phyloP scores from a whole-genome alignment of 1,140 invertebrate species.

The Drosophila tristis region DNA sequence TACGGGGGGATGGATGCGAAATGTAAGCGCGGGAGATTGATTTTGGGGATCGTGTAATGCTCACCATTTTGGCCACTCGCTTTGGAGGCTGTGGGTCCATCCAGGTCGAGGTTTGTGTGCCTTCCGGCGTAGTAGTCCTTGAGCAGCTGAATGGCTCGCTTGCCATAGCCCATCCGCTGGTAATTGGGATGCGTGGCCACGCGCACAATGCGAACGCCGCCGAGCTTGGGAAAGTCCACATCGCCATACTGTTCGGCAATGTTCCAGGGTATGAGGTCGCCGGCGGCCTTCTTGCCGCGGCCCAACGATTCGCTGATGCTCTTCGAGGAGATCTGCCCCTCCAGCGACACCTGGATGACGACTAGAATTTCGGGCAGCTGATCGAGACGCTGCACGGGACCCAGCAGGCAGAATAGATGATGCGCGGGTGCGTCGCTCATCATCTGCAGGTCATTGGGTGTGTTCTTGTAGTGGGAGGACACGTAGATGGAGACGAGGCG shows the following conservation, averaged over 20 bases:
- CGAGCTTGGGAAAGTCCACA: slow-evolving; percentile 94
- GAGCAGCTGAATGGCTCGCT: slow-evolving; percentile 92
- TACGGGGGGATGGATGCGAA: too few relatives aligned
- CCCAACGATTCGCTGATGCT: slow-evolving; percentile 91
- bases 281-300: slow-evolving; percentile 94
- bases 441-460: slow-evolving; percentile 99
- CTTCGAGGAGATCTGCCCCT: slow-evolving; percentile 95
- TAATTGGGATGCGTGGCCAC: slow-evolving; percentile 99
- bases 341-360: slow-evolving; percentile 97
- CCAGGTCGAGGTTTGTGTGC: slow-evolving; percentile 35
- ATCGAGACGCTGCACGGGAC: slow-evolving; percentile 90
- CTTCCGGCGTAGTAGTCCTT: slow-evolving; percentile 95
- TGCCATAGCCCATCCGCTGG: slow-evolving; percentile 98
- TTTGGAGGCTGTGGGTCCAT: neutral
- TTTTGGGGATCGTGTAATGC: too few relatives aligned
- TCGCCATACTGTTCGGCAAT: slow-evolving; percentile 98
- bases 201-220: slow-evolving; percentile 96
- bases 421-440: slow-evolving; percentile 99
- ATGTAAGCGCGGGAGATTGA: neutral
- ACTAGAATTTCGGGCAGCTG: slow-evolving; percentile 95
- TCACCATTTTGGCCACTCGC: slow-evolving; percentile 6
- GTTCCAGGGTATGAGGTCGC: slow-evolving; percentile 99
- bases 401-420: slow-evolving; percentile 97
- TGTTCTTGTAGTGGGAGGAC: slow-evolving; percentile 99
- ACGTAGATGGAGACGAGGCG: slow-evolving; percentile 96